Evolutionary conservation across 2,888 invertebrate genomes (phyloP), one percentile per base, ranked within the genome.

Genomic region (Aphodius granarius): DNA sequence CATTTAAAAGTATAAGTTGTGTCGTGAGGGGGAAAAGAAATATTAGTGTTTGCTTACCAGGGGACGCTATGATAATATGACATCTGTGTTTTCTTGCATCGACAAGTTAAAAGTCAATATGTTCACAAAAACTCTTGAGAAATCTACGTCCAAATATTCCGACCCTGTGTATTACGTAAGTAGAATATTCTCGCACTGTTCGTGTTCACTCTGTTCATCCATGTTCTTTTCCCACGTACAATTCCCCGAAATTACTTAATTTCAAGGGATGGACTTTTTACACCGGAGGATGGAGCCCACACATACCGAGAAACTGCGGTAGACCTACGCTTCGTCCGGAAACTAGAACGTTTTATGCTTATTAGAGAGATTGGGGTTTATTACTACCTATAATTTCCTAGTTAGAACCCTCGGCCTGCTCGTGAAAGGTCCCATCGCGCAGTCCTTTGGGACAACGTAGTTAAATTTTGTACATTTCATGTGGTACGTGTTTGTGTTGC

Each of bases 301-400:
- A 43, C 13, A 43, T 13, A 43, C 43, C 43, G 9, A 6, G 43
- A 43, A 43, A 43, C 43, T 43, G 43, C 43, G 43, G 43, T 43
- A 43, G 43, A 43, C 43, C 43, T 43, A 43, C 72, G 72, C 43
- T 63, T 43, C 72, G 62, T 16, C n/a, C 72, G 62, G 19, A 72
- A 72, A 72, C 72, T 72, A 72, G 63, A 72, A 43, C 72, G 63
- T 72, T 72, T 72, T 72, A 72, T 72, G 72, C 72, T 72, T 72
- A 72, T 72, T 72, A 72, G 72, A 43, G 43, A 43, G 43, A 43
- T 43, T 43, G 43, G 43, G 43, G 43, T 43, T 43, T 43, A 43
- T 43, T 43, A 43, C 43, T 43, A 43, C 43, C 43, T 43, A 43
- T 43, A 43, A 43, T 43, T 43, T 43, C 43, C 43, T 43, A 43